Conservation (phyloP, 1,140 invertebrate species). For the Bombus affinis region DNA sequence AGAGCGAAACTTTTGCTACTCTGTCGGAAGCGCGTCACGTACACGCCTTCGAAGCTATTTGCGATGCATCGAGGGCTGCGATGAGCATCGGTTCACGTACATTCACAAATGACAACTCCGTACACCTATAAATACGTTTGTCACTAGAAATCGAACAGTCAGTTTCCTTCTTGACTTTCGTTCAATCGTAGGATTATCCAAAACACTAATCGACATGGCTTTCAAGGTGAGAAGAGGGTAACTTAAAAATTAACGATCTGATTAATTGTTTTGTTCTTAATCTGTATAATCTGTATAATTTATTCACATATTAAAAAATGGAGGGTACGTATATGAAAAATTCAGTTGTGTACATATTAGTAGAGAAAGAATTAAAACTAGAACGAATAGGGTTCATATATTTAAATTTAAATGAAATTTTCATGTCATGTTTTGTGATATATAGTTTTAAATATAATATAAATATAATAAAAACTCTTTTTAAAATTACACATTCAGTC, state of each 20-base stretch:
- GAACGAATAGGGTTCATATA: background rate
- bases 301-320: background rate
- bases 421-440: background rate
- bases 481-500: background rate
- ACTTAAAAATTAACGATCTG: background rate
- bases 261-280: background rate
- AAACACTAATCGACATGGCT: slow-evolving; percentile 68
- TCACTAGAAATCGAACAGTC: slow-evolving; percentile 70
- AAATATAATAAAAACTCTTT: background rate
- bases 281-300: background rate
- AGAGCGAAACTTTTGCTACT: slow-evolving; percentile 74
- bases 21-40: slow-evolving; percentile 72
- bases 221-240: slow-evolving; percentile 72
- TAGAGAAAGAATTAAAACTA: background rate
- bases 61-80: slow-evolving; percentile 70
- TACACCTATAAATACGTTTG: slow-evolving; percentile 80
- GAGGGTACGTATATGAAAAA: background rate
- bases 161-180: slow-evolving; percentile 73
- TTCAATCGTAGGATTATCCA: slow-evolving; percentile 53
- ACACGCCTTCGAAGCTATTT: slow-evolving; percentile 70
- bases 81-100: slow-evolving; percentile 38
- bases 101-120: slow-evolving; percentile 39
- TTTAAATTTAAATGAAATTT: background rate
- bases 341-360: background rate
- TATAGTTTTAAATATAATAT: background rate